Evolutionary conservation across 2,797 vertebrate genomes (phyloP).

Genomic region (Babyrousa celebensis): DNA sequence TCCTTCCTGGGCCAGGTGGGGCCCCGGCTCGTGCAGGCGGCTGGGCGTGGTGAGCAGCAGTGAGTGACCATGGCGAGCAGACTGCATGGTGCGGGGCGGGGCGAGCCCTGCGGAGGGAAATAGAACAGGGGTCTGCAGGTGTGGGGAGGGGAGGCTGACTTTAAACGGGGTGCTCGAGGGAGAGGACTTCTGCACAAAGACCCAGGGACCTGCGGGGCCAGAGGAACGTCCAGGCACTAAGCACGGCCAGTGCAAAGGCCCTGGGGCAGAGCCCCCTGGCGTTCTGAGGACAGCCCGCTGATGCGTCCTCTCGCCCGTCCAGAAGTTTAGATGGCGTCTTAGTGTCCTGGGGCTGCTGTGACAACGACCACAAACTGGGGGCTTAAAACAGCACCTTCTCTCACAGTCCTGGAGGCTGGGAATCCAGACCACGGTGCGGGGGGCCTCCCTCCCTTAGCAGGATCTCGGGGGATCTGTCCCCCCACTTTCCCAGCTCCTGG

Average conservation of each 20-base stretch:
- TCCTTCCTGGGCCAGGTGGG: rapidly evolving
- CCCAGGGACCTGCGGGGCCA: rapidly evolving
- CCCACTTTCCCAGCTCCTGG: rapidly evolving
- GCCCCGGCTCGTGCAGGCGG: neutral
- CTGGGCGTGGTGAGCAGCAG: rapidly evolving
- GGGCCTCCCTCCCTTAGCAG: rapidly evolving
- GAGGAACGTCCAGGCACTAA: neutral
- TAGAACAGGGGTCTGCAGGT: rapidly evolving
- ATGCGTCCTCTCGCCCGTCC: rapidly evolving
- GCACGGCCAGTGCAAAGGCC: neutral
- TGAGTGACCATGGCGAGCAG: rapidly evolving
- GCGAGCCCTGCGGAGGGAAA: rapidly evolving
- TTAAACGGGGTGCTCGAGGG: rapidly evolving
- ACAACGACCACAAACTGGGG: rapidly evolving
- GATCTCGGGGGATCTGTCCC: rapidly evolving
- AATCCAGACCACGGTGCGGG: neutral
- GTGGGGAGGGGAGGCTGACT: rapidly evolving
- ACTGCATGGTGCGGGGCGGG: rapidly evolving
- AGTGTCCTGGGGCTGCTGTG: rapidly evolving
- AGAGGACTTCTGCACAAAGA: rapidly evolving
- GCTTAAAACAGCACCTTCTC: neutral
- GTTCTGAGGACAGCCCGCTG: rapidly evolving
- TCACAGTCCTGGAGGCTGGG: rapidly evolving
- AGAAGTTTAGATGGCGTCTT: rapidly evolving
- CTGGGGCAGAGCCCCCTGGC: rapidly evolving